These are phyloP conservation scores for Arctopsyche grandis DNA, from an alignment of 1,140 invertebrate species.

Conservation along the genomic window DNA sequence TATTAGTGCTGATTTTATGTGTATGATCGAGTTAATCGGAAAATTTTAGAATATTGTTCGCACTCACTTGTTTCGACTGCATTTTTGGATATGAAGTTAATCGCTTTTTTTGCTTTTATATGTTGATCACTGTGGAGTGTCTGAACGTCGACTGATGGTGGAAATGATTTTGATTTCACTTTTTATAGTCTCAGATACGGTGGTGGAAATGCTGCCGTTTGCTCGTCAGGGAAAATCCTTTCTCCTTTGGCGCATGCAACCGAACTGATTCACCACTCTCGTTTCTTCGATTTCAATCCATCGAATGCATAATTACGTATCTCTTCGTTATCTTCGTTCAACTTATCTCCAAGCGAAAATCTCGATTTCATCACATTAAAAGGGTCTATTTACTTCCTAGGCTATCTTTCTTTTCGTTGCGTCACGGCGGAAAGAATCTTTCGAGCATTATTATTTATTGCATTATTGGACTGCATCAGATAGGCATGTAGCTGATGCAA, in stretches of 20 bases:
- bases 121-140: not conserved
- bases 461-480: constrained; percentile 11
- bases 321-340: not conserved
- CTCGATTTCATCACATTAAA: not conserved
- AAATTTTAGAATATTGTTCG: not conserved
- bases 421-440: not conserved
- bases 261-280: not conserved
- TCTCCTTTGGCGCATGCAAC: constrained; percentile 31
- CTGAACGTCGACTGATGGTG: constrained; percentile 31
- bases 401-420: not conserved
- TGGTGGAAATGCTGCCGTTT: constrained; percentile 17
- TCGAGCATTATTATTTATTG: not conserved
- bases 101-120: not conserved
- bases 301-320: not conserved
- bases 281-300: not conserved
- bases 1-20: not conserved
- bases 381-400: too few species aligned
- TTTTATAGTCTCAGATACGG: constrained; percentile 18
- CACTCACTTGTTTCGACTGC: constrained; percentile 41
- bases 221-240: constrained; percentile 31
- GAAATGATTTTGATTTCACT: not conserved
- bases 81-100: not conserved
- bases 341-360: not conserved
- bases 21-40: not conserved
- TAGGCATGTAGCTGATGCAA: constrained; percentile 6